Evolutionary conservation across 2,797 vertebrate species (phyloP).

Genomic region (Macropus fuliginosus): DNA sequence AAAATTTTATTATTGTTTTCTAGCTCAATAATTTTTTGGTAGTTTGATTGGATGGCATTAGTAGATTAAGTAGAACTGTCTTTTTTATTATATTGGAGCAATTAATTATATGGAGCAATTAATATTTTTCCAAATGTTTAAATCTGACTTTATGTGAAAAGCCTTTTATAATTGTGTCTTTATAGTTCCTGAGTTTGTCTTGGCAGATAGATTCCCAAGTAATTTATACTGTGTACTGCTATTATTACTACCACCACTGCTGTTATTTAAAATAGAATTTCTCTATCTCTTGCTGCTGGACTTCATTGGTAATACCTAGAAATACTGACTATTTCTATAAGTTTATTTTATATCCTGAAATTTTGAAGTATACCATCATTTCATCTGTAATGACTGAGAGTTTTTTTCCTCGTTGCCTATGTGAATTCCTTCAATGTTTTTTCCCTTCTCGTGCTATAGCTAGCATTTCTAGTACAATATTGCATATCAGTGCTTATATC

Average conservation of each 20-base stretch:
- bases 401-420: neutral
- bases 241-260: too few species aligned
- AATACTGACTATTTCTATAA: neutral
- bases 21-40: neutral
- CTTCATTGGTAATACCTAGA: neutral
- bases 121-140: neutral
- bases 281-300: neutral
- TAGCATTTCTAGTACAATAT: neutral
- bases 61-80: neutral
- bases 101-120: neutral
- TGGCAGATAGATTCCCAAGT: neutral
- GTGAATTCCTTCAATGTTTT: neutral
- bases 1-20: neutral
- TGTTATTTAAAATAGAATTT: neutral
- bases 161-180: neutral
- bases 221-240: neutral
- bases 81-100: neutral
- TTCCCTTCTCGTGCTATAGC: neutral
- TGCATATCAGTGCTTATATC: neutral
- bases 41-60: neutral
- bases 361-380: neutral
- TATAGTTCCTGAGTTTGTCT: neutral
- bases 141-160: neutral
- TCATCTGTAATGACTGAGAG: neutral
- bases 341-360: neutral